A percentile compares a stretch with the other conserved stretches of the same genome.
phyloP scores from a whole-genome alignment of 2,113 vertebrate genomes.

The Alethe castanea region DNA sequence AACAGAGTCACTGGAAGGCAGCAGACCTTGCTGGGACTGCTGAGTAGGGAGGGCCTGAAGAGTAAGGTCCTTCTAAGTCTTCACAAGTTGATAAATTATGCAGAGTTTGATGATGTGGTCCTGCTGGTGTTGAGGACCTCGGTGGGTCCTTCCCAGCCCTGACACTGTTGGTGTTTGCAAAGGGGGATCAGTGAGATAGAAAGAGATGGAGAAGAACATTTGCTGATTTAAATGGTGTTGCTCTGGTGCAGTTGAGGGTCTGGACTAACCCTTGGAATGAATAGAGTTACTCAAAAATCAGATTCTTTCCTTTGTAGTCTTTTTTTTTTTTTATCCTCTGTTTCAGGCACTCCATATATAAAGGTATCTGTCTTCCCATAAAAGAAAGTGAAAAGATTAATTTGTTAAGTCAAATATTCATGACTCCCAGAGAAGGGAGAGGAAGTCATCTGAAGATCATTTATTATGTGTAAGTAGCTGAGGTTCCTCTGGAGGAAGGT shows the following conservation, averaged over 20 bases:
- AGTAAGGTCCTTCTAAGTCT: neutral
- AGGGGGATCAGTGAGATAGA: neutral
- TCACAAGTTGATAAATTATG: neutral
- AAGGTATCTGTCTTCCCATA: neutral
- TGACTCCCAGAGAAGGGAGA: neutral
- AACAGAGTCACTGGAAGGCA: neutral
- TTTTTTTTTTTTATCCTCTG: neutral
- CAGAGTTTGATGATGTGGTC: neutral
- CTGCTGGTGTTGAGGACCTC: neutral
- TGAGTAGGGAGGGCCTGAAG: neutral
- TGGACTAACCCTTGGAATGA: neutral
- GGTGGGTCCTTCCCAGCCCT: neutral
- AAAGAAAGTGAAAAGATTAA: slow-evolving; percentile 21
- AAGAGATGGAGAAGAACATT: neutral
- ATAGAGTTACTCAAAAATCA: neutral
- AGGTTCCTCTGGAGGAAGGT: neutral
- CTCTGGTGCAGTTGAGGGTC: neutral
- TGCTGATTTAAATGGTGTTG: neutral
- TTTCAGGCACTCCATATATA: neutral
- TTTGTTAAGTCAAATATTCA: slow-evolving; percentile 43
- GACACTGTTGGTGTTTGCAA: neutral
- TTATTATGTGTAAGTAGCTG: neutral
- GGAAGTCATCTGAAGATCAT: neutral
- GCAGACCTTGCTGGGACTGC: neutral
- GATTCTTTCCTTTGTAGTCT: neutral